Evolutionary conservation across 2,797 vertebrate genomes (phyloP), one percentile per base, ranked within the genome.

Genomic region (Silurus lanzhouensis): DNA sequence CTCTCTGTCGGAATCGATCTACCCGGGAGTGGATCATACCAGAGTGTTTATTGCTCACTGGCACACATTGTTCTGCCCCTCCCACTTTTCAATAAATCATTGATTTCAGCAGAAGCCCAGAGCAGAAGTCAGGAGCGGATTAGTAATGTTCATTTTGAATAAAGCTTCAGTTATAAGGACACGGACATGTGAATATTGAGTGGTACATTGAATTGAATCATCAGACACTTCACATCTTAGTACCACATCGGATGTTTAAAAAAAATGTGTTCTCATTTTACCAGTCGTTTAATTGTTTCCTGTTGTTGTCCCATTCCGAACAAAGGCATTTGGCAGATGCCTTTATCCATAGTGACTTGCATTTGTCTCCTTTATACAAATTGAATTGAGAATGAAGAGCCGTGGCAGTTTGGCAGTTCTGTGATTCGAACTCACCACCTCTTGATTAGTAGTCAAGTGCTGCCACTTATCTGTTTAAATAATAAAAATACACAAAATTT

Each of bases 1-100:
- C 76, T 48, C 78, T 66, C 66, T 38, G 38, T 84, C 27, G 6
- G 25, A 55, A 25, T 52, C 38, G 2, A 61, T 75, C 19, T 27
- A 63, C 12, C 15, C 66, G 27, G 74, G 60, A 83, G 46, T 58
- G 17, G 67, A 76, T 80, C 38, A 55, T 67, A 22, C 60, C 25
- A 60, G 48, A 81, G 81, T 27, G 27, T 88, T 83, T 31, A 83
- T 44, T 55, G 64, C 72, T 76, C 27, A 38, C 58, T 77, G 79
- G 60, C 46, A 31, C 81, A 60, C 70, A 71, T 57, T 76, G 80
- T 78, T 44, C 31, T 72, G 55, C 72, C 22, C 15, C 20, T 31
- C 57, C 60, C 66, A 55, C 12, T 80, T 44, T n/a, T 31, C 55
- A 31, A 17, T 58, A 48, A 84, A 82, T 83, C 67, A 74, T 63